Conservation (phyloP, 1,140 invertebrate genomes). For the Catajapyx aquilonaris region DNA sequence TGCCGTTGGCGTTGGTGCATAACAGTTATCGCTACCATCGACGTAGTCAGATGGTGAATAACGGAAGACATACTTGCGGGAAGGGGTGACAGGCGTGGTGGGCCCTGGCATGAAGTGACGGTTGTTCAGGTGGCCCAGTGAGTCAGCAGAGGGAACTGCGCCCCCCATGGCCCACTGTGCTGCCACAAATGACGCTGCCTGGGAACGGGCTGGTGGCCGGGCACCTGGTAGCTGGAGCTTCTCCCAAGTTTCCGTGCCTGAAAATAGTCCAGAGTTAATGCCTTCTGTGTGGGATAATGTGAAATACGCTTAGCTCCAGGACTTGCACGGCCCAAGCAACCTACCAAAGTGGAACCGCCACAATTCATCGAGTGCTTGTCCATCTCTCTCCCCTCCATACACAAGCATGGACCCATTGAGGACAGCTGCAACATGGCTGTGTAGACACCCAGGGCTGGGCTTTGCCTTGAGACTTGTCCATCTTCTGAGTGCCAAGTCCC, state of each 20-base stretch:
- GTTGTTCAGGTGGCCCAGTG: neutral
- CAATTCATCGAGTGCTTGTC: conserved; percentile 49
- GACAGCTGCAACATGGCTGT: conserved; percentile 60
- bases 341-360: conserved; percentile 76
- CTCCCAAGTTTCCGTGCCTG: conserved; percentile 58
- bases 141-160: no score
- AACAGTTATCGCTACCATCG: neutral
- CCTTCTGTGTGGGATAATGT: no score
- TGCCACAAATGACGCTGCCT: conserved; percentile 12
- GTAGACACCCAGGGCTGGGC: conserved; percentile 47
- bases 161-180: neutral
- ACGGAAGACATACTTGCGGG: neutral
- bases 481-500: conserved; percentile 41
- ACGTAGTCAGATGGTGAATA: neutral
- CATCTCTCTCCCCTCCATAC: conserved; percentile 57
- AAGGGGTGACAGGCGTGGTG: neutral
- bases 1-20: no score
- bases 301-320: no score
- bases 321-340: no score
- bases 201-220: conserved; percentile 46
- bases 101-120: neutral
- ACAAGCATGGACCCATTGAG: conserved; percentile 59
- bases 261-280: no score
- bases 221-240: conserved; percentile 39
- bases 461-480: conserved; percentile 48